Base-by-base conservation (phyloP, 2,113 vertebrate genomes). In the Strigops habroptila region DNA sequence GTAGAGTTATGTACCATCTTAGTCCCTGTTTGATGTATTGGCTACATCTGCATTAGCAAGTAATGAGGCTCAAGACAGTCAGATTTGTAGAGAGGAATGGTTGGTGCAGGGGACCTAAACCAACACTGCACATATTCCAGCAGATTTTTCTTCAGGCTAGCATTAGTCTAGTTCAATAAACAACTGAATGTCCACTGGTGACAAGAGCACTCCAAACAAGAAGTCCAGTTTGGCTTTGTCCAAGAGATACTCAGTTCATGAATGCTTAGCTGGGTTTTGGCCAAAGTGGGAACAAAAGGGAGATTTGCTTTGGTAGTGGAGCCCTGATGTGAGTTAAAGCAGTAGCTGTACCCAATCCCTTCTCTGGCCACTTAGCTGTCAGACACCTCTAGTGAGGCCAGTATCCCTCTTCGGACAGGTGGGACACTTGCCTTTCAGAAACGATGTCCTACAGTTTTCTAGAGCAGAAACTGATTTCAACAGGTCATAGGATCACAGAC, bases 251-350 rank as follows among this genome's bases (percentile, higher is more conserved):
- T 3, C 14, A 15, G 3, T 31, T 83, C 4, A 28, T 27, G 14
- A 55, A 39, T 2, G 1, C 28, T 53, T 43, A 19, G 43, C 7
- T 24, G 41, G 33, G 1, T 64, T n/a, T 55, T 0, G 0, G 49
- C 28, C 35, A 22, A n/a, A 65, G 39, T 9, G 31, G 71, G 19
- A 67, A 8, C 3, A 18, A 21, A 53, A 67, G 23, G 48, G 43
- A 46, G 27, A 8, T 60, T 44, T 69, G 28, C 10, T 64, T 60
- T 35, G 23, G 2, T 1, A 31, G 18, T 8, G 10, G n/a, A 59
- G 33, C 24, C 3, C 16, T 78, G n/a, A 18, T 35, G 10, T 49
- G 37, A 28, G 2, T 0, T 33, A 19, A 33, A 27, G 19, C 25
- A 37, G 33, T 4, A 37, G 35, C 71, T 48, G 8, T 62, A 46